Evolutionary conservation across 1,140 invertebrate genomes (phyloP), one percentile per base, ranked within the genome.

Genomic region (Cataglyphis hispanica): DNA sequence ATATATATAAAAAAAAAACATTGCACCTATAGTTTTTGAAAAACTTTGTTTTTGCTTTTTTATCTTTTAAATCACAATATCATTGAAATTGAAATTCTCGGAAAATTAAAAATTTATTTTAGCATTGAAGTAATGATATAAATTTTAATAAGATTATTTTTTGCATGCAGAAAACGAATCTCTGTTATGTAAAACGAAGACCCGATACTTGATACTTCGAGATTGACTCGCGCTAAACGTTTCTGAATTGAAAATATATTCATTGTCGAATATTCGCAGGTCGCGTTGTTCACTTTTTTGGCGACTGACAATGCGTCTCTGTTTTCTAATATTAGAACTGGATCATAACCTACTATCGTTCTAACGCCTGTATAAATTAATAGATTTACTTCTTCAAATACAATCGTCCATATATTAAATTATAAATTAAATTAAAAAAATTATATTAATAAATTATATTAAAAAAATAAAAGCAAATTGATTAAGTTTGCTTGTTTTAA

Each of bases 241-340:
- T 77, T 25, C 72, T 25, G 34, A 13, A 70, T 63, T 46, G 61
- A 69, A 58, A 34, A 40, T 70, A 40, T 46, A 60, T 11, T 56
- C 58, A 43, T n/a, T n/a, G n/a, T n/a, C n/a, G n/a, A 50, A 40
- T 78, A 72, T 60, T 67, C 31, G 60, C 40, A 7, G 22, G 60
- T 75, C 87, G 69, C 86, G 75, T 85, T 85, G 72, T 85, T 78
- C 75, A 86, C 74, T 89, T 89, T 86, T 66, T 53, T 84, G 85
- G 85, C 87, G 85, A 56, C 72, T 58, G 19, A 87, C 85, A 70
- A 84, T 69, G 78, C 61, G 87, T 90, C 31, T 31, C 31, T 61
- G 53, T 87, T 89, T 63, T 86, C 89, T 87, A 91, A 91, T 91
- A 91, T 85, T 87, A 87, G 87, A 91, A 91, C 84, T 91, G 50